These are phyloP conservation scores for Nipponia nippon DNA, from an alignment of 2,113 vertebrate genomes.

Conservation along the genomic window DNA sequence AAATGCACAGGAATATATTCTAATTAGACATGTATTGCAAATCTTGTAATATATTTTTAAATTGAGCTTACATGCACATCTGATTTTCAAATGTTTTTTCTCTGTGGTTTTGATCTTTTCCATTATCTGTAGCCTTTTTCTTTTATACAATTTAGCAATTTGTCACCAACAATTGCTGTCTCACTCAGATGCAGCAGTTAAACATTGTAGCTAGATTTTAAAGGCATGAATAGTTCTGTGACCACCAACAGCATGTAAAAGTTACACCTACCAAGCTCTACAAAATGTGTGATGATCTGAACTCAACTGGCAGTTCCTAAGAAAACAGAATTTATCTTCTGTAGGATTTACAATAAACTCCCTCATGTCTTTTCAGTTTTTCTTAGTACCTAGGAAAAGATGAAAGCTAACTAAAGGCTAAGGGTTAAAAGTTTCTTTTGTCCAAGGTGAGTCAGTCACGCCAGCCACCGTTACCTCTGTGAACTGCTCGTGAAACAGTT, in stretches of 20 bases:
- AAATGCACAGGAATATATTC: not conserved
- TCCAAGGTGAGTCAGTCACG: not conserved
- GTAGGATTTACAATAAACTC: not conserved
- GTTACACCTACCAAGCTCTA: not conserved
- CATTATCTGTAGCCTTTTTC: not conserved
- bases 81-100: not conserved
- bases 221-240: not conserved
- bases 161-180: not conserved
- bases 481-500: not conserved
- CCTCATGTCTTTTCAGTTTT: not conserved
- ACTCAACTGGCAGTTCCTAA: not conserved
- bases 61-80: not conserved
- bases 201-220: not conserved
- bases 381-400: not conserved
- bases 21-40: not conserved
- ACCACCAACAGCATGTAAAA: not conserved
- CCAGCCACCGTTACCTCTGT: not conserved
- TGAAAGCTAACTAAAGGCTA: not conserved
- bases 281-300: not conserved
- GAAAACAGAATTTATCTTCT: not conserved
- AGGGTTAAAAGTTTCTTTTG: not conserved
- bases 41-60: not conserved
- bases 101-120: not conserved
- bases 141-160: not conserved
- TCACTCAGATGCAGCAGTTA: not conserved